Base-by-base conservation (phyloP, 2,797 vertebrate species). In the Mus caroli region DNA sequence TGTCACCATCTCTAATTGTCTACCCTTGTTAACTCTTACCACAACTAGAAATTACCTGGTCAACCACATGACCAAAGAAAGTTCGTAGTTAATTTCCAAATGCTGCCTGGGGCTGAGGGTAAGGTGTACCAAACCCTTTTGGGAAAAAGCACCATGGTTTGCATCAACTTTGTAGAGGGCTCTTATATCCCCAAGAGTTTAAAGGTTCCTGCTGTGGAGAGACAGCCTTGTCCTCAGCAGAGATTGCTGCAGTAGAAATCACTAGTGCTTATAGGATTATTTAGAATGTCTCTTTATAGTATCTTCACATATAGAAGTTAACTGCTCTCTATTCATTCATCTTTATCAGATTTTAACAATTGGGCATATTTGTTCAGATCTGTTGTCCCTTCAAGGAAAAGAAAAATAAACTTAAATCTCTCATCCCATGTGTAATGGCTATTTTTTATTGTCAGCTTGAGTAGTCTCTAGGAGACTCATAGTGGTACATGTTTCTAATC, bases 271-370 rank as follows among this genome's bases (percentile, higher is more conserved):
- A 71, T 15, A 50, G 43, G 31, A 86, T n/a, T 82, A 50, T 62
- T 79, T 94, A 79, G 24, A 78, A 62, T 90, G 78, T 91, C 31
- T 46, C 83, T 54, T 88, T 80, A 50, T 15, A 92, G 28, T 86
- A 75, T 77, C 20, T 95, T 56, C 46, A n/a, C 60, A 43, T 56
- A 67, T 19, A 91, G 54, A 96, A 92, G 80, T 64, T 64, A 90
- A 34, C 37, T 40, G 73, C 22, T 37, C 2, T 84, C 60, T 85
- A 46, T 90, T 88, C 11, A 46, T 52, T 73, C 43, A 75, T 46
- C 40, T 82, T 88, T 54, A 24, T 73, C 86, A 60, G 31, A 90
- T 83, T 84, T 94, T 71, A 96, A 64, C 94, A 85, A 50, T 82
- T 95, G 76, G 15, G 10, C 37, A 4, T 80, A 92, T 85, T 95